These are phyloP conservation scores for Palythoa grandis DNA, from an alignment of 92 coral and sea anemone species.

Conservation along the genomic window DNA sequence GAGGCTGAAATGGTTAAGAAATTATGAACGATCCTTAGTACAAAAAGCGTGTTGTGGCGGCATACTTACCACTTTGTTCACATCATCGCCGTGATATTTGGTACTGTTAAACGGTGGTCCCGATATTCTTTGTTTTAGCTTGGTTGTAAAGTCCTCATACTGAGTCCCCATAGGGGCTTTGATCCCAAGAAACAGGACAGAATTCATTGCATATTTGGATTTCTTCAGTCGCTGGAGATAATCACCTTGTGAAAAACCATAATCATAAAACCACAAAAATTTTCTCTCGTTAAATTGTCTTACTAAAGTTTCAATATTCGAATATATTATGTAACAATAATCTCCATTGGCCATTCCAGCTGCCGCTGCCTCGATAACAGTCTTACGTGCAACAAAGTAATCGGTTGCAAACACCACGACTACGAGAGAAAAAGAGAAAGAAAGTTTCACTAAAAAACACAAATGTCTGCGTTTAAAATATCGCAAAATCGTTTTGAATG, in stretches of 20 bases:
- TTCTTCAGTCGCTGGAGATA: not conserved
- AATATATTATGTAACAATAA: slow-evolving; percentile 70
- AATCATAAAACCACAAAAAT: slow-evolving; percentile 56
- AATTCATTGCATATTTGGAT: slow-evolving; percentile 53
- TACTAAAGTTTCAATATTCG: slow-evolving; percentile 43
- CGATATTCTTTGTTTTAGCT: slow-evolving; percentile 48
- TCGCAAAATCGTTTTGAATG: too few relatives aligned
- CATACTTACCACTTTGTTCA: slow-evolving; percentile 27
- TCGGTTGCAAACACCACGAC: slow-evolving; percentile 71
- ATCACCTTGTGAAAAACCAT: not conserved
- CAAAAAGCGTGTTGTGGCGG: not conserved
- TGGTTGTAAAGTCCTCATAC: slow-evolving; percentile 41
- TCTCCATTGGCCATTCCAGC: slow-evolving; percentile 76
- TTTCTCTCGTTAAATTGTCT: not conserved
- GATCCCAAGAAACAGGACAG: slow-evolving; percentile 62
- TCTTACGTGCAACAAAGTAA: slow-evolving; percentile 47
- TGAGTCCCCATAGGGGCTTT: slow-evolving; percentile 55
- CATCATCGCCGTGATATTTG: not conserved
- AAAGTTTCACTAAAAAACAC: not conserved
- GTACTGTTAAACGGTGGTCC: slow-evolving; percentile 68
- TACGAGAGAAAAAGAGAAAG: slow-evolving; percentile 28
- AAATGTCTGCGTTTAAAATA: too few relatives aligned
- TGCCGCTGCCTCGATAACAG: slow-evolving; percentile 58
- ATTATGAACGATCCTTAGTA: too few relatives aligned
- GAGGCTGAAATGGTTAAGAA: too few relatives aligned